Evolutionary conservation across 2,888 invertebrate species (phyloP).

Genomic region (Drosophila aldrichi): DNA sequence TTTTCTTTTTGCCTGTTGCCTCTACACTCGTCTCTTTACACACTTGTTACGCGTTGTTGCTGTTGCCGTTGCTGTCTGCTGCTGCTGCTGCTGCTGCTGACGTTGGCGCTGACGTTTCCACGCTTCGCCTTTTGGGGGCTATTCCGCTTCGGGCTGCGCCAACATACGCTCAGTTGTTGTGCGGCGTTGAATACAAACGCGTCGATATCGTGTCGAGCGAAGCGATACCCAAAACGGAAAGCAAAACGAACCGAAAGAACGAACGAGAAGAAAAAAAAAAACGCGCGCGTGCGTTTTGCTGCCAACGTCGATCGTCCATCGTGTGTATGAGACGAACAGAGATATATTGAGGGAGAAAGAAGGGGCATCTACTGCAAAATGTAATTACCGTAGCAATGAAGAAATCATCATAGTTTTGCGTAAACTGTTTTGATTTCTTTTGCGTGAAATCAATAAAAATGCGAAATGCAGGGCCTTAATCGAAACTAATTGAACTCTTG

Average conservation of each 20-base stretch:
- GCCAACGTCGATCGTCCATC: slow-evolving; percentile 28
- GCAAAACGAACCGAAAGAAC: slow-evolving; percentile 15
- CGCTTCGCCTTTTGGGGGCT: slow-evolving; percentile 43
- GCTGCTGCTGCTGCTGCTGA: slow-evolving; percentile 47
- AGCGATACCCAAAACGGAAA: slow-evolving; percentile 28
- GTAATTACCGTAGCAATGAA: slow-evolving; percentile 57
- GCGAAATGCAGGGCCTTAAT: slow-evolving; percentile 51
- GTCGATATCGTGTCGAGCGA: slow-evolving; percentile 62
- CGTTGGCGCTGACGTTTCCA: slow-evolving; percentile 47
- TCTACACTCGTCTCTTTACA: slow-evolving; percentile 44
- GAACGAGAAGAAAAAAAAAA: slow-evolving; percentile 32
- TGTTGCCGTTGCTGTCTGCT: slow-evolving; percentile 30
- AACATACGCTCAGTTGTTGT: slow-evolving; percentile 81
- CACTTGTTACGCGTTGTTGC: slow-evolving; percentile 69
- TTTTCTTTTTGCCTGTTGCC: slow-evolving; percentile 19
- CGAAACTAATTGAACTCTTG: slow-evolving; percentile 74
- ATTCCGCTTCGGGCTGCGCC: slow-evolving; percentile 48
- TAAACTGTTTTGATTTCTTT: slow-evolving; percentile 70
- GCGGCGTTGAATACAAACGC: slow-evolving; percentile 80
- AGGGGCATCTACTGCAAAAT: slow-evolving; percentile 32
- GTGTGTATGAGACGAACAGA: not conserved
- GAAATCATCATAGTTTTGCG: slow-evolving; percentile 59
- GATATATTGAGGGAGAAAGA: not conserved
- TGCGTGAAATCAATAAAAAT: slow-evolving; percentile 70
- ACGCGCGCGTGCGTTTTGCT: slow-evolving; percentile 67